Evolutionary conservation across 2,113 vertebrate species (phyloP).

Genomic region (Mobula birostris): DNA sequence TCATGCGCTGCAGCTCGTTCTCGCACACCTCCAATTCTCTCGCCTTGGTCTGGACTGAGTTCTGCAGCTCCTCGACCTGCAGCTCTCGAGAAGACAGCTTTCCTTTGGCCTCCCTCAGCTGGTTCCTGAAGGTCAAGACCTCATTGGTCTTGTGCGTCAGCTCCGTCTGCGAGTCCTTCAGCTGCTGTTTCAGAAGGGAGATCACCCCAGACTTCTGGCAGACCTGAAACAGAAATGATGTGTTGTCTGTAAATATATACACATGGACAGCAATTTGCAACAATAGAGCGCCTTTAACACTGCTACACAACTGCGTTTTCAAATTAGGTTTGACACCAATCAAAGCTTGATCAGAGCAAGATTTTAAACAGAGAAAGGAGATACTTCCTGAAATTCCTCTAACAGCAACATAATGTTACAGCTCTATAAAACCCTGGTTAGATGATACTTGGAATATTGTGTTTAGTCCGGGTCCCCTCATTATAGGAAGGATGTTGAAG

Average conservation of each 20-base stretch:
- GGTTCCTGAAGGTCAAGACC: slow-evolving; percentile 76
- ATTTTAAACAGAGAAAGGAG: no score
- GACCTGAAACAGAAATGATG: slow-evolving; percentile 58
- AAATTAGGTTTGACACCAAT: neutral
- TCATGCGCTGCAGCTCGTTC: slow-evolving; percentile 86
- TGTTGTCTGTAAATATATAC: neutral
- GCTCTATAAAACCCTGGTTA: no score
- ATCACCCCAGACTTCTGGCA: slow-evolving; percentile 97
- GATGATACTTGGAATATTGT: no score
- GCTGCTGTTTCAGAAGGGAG: slow-evolving; percentile 91
- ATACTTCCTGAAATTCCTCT: no score
- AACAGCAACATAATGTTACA: no score
- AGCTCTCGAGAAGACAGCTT: slow-evolving; percentile 74
- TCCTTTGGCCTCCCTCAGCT: slow-evolving; percentile 69
- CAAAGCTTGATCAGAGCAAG: no score
- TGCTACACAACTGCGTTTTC: neutral
- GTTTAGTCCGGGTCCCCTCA: no score
- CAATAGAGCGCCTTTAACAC: no score
- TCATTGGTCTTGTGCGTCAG: slow-evolving; percentile 74
- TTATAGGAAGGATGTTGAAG: no score
- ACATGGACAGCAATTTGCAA: neutral
- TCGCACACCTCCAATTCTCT: slow-evolving; percentile 90
- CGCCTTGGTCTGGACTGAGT: slow-evolving; percentile 63
- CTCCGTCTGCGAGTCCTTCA: slow-evolving; percentile 87
- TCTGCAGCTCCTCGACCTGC: slow-evolving; percentile 69